Evolutionary conservation across 1,140 invertebrate species (phyloP).

Genomic region (Musca vetustissima): DNA sequence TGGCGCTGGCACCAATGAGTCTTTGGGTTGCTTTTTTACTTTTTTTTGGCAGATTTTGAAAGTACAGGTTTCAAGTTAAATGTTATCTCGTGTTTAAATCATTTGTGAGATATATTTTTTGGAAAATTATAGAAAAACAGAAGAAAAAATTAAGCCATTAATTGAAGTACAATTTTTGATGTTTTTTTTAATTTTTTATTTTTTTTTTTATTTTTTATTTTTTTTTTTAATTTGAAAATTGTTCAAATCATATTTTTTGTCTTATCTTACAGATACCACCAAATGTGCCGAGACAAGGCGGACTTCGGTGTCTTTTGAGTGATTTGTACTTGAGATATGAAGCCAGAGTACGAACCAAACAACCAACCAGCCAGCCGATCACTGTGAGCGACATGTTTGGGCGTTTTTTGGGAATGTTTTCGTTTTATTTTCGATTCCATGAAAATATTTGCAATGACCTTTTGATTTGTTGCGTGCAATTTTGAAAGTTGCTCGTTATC

Average conservation of each 20-base stretch:
- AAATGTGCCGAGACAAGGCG: too few relatives aligned
- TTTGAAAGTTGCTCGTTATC: slow-evolving; percentile 12
- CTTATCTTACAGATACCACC: too few relatives aligned
- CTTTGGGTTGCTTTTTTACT: too few relatives aligned
- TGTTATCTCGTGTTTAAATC: slow-evolving; percentile 15
- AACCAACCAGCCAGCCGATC: too few relatives aligned
- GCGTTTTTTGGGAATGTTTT: background rate
- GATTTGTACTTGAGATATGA: too few relatives aligned
- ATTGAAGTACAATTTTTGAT: background rate
- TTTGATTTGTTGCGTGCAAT: slow-evolving; percentile 15
- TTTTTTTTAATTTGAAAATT: too few relatives aligned
- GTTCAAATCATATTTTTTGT: slow-evolving; percentile 5
- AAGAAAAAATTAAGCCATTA: slow-evolving; percentile 18
- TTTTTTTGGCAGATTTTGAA: slow-evolving; percentile 1
- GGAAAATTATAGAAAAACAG: background rate
- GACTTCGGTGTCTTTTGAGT: too few relatives aligned
- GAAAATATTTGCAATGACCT: slow-evolving; percentile 9
- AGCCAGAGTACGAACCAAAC: too few relatives aligned
- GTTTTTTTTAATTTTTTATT: too few relatives aligned
- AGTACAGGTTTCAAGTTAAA: slow-evolving; percentile 13
- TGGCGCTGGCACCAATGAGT: background rate
- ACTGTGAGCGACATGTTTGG: too few relatives aligned
- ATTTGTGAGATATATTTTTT: background rate
- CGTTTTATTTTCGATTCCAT: background rate
- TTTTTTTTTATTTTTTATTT: background rate